Conservation (phyloP, 2,888 invertebrate species). For the Dasysyrphus albostriatus region DNA sequence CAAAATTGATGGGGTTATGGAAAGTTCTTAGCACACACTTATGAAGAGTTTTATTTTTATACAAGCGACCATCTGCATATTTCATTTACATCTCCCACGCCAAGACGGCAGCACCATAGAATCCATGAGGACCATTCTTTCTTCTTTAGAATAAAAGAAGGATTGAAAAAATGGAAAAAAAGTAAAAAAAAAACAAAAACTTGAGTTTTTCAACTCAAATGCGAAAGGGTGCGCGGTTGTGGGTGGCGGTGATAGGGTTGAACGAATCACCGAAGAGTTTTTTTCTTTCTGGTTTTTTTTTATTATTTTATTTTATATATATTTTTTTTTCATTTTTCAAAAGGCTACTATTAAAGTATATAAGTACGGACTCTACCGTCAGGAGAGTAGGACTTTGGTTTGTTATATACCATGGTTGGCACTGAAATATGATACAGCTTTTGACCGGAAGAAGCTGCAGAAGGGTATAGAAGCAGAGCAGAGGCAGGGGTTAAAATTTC, state of each 20-base stretch:
- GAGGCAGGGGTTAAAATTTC: conserved; percentile 34
- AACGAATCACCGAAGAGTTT: conserved; percentile 74
- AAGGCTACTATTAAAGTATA: conserved; percentile 76
- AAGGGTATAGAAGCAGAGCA: background rate
- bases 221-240: conserved; percentile 71
- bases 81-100: conserved; percentile 78
- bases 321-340: conserved; percentile 72
- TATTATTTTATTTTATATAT: conserved; percentile 21
- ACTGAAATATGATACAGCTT: conserved; percentile 76
- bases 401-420: conserved; percentile 68
- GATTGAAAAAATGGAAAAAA: conserved; percentile 45
- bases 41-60: conserved; percentile 75
- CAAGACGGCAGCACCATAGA: conserved; percentile 27
- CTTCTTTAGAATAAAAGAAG: conserved; percentile 68
- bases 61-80: conserved; percentile 77
- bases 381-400: conserved; percentile 65
- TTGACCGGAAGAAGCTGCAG: conserved; percentile 67
- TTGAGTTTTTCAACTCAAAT: conserved; percentile 75
- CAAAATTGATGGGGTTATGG: conserved; percentile 57
- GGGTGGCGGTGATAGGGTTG: conserved; percentile 76
- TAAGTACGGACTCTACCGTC: conserved; percentile 54
- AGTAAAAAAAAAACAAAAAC: conserved; percentile 63
- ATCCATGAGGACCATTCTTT: conserved; percentile 62
- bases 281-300: conserved; percentile 49
- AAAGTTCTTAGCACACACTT: conserved; percentile 74